These are phyloP conservation scores for Lacanobia wlatinum DNA, from an alignment of 2,888 invertebrate species.

Conservation along the genomic window DNA sequence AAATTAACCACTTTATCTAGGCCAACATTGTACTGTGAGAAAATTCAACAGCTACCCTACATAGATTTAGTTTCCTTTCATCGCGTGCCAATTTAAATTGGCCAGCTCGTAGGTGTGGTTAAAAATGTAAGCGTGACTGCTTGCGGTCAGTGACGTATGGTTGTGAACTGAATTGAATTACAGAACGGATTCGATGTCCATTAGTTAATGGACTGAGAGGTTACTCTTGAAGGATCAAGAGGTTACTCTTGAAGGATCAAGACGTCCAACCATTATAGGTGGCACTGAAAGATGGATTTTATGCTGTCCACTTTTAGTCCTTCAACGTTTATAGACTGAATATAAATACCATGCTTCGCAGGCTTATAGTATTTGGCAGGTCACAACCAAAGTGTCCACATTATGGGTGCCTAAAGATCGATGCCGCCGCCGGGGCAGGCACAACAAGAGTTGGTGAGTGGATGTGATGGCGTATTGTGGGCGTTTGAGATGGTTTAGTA, in stretches of 20 bases:
- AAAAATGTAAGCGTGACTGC: slow-evolving; percentile 47
- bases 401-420: too few relatives aligned
- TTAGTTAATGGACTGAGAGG: not conserved
- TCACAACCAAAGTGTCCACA: not conserved
- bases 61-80: slow-evolving; percentile 25
- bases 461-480: not conserved
- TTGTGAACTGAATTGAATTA: slow-evolving; percentile 38
- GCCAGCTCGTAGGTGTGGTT: slow-evolving; percentile 37
- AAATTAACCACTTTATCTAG: not conserved
- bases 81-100: slow-evolving; percentile 45
- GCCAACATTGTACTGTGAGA: not conserved
- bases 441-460: too few relatives aligned
- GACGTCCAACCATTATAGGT: too few relatives aligned
- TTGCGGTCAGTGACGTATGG: slow-evolving; percentile 27
- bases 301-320: too few relatives aligned
- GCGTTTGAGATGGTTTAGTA: not conserved
- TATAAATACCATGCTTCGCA: too few relatives aligned
- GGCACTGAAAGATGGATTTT: not conserved
- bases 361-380: not conserved
- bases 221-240: not conserved
- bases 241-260: too few relatives aligned
- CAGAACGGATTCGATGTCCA: slow-evolving; percentile 3
- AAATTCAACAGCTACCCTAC: not conserved
- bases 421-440: too few relatives aligned
- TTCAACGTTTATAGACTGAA: too few relatives aligned